These are phyloP conservation scores for Sebastes melanostomus DNA, from an alignment of 2,797 vertebrate genomes.

Conservation along the genomic window DNA sequence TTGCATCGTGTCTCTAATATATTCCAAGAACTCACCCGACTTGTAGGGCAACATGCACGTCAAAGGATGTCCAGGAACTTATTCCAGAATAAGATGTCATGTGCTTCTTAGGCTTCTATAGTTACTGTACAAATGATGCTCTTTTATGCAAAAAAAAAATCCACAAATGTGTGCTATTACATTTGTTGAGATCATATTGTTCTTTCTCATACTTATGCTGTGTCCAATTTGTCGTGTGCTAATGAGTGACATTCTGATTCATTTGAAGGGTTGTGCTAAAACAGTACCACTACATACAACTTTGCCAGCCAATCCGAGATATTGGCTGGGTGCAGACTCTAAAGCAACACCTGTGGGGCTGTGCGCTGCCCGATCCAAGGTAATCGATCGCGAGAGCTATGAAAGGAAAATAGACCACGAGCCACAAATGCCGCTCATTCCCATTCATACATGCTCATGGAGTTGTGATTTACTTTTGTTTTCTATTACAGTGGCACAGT, in stretches of 20 bases:
- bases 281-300: slow-evolving; percentile 89
- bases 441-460: slow-evolving; percentile 70
- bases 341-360: slow-evolving; percentile 89
- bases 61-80: slow-evolving; percentile 64
- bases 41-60: slow-evolving; percentile 64
- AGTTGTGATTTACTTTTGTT: slow-evolving; percentile 57
- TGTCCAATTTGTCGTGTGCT: slow-evolving; percentile 73
- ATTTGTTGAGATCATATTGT: slow-evolving; percentile 47
- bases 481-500: slow-evolving; percentile 60
- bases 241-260: slow-evolving; percentile 85
- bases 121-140: slow-evolving; percentile 28
- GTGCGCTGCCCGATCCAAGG: slow-evolving; percentile 84
- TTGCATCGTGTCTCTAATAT: slow-evolving; percentile 73
- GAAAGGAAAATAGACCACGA: slow-evolving; percentile 23
- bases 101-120: slow-evolving; percentile 45
- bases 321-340: slow-evolving; percentile 89
- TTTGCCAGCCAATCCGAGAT: slow-evolving; percentile 88
- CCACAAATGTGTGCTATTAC: slow-evolving; percentile 37
- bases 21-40: slow-evolving; percentile 64
- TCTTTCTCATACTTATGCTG: slow-evolving; percentile 54
- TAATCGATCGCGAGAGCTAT: slow-evolving; percentile 65
- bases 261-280: slow-evolving; percentile 88
- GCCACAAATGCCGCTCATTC: slow-evolving; percentile 66
- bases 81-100: slow-evolving; percentile 73
- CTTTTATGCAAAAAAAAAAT: neutral